These are phyloP conservation scores for Cantharis rufa DNA, from an alignment of 2,888 invertebrate genomes.

Conservation along the genomic window DNA sequence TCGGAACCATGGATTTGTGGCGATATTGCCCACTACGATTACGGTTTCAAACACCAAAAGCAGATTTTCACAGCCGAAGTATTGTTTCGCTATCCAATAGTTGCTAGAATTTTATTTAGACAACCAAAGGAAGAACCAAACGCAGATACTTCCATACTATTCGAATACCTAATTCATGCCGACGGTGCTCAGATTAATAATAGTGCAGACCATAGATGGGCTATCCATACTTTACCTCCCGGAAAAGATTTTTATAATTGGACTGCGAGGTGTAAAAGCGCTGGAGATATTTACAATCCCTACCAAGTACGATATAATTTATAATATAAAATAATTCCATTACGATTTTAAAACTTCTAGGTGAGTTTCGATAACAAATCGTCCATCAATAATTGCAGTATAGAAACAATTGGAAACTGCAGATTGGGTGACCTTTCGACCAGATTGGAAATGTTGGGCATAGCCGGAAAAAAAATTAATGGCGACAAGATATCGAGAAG, in stretches of 20 bases:
- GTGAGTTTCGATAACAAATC: constrained; percentile 66
- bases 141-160: constrained; percentile 82
- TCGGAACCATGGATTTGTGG: constrained; percentile 67
- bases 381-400: constrained; percentile 61
- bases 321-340: background rate
- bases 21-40: constrained; percentile 66
- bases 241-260: constrained; percentile 90
- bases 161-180: constrained; percentile 84
- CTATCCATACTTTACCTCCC: constrained; percentile 76
- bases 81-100: constrained; percentile 81
- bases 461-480: constrained; percentile 74
- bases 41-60: constrained; percentile 69
- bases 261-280: constrained; percentile 81
- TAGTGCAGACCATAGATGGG: constrained; percentile 79
- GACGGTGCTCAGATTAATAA: constrained; percentile 81
- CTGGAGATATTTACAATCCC: constrained; percentile 79
- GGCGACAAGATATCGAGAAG: constrained; percentile 69
- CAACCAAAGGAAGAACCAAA: constrained; percentile 80
- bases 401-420: constrained; percentile 64
- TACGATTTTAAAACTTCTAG: constrained; percentile 40
- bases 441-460: constrained; percentile 70
- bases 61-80: constrained; percentile 79
- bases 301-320: constrained; percentile 62
- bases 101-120: constrained; percentile 80
- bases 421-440: constrained; percentile 78